phyloP scores from a whole-genome alignment of 2,888 invertebrate species.

The Oxycera nigricornis region DNA sequence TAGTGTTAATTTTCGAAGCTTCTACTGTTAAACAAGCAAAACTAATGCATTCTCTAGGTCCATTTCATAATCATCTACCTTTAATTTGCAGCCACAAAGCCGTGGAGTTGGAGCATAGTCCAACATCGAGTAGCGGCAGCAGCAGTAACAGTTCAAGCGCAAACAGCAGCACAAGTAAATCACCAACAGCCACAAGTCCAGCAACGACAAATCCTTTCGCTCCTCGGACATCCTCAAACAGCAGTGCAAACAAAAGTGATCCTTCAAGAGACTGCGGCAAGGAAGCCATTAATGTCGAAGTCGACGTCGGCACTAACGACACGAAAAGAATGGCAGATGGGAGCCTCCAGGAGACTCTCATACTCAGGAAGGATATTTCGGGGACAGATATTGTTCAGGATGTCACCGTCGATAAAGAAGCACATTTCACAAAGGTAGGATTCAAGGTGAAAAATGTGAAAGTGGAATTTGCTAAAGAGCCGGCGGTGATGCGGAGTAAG shows the following conservation, averaged over 20 bases:
- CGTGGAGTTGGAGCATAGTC: constrained; percentile 41
- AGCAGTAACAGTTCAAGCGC: constrained; percentile 22
- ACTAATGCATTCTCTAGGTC: constrained; percentile 4
- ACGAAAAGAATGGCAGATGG: neutral
- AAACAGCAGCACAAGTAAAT: constrained; percentile 17
- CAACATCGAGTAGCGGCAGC: constrained; percentile 4
- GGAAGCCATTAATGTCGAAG: neutral
- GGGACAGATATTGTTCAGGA: neutral
- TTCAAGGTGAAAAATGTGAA: neutral
- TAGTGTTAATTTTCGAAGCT: neutral
- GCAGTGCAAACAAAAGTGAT: neutral
- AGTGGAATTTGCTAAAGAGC: neutral
- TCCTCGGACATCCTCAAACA: constrained; percentile 19
- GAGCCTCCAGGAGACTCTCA: neutral
- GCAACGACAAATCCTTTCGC: constrained; percentile 28
- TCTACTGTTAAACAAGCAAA: neutral
- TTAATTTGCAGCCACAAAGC: constrained; percentile 44
- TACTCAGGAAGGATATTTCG: neutral
- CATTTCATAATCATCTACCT: constrained; percentile 4
- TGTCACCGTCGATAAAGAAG: neutral
- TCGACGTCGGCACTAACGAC: neutral
- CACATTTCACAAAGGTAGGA: neutral
- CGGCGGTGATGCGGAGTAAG: neutral
- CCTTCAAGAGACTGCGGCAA: neutral
- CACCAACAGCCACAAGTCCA: constrained; percentile 30